phyloP scores from a whole-genome alignment of 2,888 invertebrate species.

The Anagyrus pseudococci region DNA sequence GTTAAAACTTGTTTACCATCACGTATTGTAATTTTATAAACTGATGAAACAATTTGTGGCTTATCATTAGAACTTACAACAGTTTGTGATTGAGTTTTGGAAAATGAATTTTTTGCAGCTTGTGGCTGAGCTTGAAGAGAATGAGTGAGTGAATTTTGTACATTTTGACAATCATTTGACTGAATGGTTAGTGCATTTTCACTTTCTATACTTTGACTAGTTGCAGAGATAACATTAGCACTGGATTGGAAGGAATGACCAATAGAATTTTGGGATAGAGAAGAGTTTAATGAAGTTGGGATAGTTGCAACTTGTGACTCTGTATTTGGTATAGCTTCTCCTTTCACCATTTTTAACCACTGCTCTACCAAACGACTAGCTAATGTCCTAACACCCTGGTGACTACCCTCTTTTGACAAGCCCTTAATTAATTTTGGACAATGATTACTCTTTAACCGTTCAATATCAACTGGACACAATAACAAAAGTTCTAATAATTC shows the following conservation, averaged over 20 bases:
- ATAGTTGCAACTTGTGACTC: conserved; percentile 61
- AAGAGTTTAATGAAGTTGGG: conserved; percentile 44
- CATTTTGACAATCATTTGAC: conserved; percentile 45
- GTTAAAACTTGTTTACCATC: conserved; percentile 77
- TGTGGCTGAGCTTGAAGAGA: conserved; percentile 38
- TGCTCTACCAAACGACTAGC: conserved; percentile 85
- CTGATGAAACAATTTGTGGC: conserved; percentile 44
- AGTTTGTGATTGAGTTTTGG: conserved; percentile 27
- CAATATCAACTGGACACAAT: conserved; percentile 88
- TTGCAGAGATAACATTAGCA: conserved; percentile 26
- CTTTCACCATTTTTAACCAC: conserved; percentile 90
- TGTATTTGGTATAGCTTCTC: conserved; percentile 67
- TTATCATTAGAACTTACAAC: conserved; percentile 26
- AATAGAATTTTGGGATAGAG: conserved; percentile 25
- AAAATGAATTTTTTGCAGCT: conserved; percentile 17
- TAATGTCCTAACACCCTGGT: conserved; percentile 78
- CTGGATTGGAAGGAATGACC: conserved; percentile 23
- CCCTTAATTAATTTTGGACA: conserved; percentile 92
- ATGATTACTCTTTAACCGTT: conserved; percentile 87
- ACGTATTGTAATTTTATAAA: conserved; percentile 73
- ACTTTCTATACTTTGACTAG: conserved; percentile 34
- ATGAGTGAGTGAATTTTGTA: conserved; percentile 38
- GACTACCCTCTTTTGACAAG: conserved; percentile 81
- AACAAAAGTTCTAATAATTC: conserved; percentile 86
- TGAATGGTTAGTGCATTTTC: conserved; percentile 42